A percentile compares a stretch with the other conserved stretches of the same genome.
Conservation (phyloP, 2,797 vertebrate species). For the Pseudochromis fuscus region DNA sequence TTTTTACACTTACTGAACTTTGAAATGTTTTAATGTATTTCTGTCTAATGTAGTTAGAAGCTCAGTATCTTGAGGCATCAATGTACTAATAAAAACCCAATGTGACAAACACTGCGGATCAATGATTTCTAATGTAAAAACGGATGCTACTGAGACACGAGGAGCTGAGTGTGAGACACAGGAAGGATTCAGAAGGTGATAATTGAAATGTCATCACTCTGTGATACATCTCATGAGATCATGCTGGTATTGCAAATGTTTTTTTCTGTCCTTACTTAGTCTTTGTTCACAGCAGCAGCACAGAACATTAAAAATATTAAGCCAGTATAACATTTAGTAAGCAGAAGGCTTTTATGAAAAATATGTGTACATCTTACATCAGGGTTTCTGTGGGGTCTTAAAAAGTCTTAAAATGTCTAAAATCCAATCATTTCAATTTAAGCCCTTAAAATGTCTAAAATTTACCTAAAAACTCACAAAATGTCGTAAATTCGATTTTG, state of each 20-base stretch:
- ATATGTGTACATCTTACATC: background rate
- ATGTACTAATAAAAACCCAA: background rate
- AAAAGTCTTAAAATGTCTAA: too few species aligned
- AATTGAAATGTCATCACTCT: constrained; percentile 76
- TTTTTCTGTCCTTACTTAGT: constrained; percentile 17
- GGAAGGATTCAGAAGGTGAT: constrained; percentile 60
- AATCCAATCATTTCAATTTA: too few species aligned
- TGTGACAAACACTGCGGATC: background rate
- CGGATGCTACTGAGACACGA: background rate
- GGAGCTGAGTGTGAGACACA: constrained; percentile 19
- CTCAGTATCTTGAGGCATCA: background rate
- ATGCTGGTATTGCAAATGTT: constrained; percentile 13
- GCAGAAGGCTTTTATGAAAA: background rate
- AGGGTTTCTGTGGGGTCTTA: too few species aligned
- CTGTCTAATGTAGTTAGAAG: background rate
- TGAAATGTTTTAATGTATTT: background rate
- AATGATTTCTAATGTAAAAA: constrained; percentile 21
- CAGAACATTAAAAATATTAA: background rate
- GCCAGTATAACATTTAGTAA: too few species aligned
- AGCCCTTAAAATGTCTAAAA: too few species aligned
- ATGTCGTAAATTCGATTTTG: too few species aligned
- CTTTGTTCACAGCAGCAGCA: constrained; percentile 2
- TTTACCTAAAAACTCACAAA: too few species aligned
- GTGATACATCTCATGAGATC: constrained; percentile 31
- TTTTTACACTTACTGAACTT: background rate